Evolutionary conservation across 2,797 vertebrate genomes (phyloP), one percentile per base, ranked within the genome.

Genomic region (Characodon lateralis): DNA sequence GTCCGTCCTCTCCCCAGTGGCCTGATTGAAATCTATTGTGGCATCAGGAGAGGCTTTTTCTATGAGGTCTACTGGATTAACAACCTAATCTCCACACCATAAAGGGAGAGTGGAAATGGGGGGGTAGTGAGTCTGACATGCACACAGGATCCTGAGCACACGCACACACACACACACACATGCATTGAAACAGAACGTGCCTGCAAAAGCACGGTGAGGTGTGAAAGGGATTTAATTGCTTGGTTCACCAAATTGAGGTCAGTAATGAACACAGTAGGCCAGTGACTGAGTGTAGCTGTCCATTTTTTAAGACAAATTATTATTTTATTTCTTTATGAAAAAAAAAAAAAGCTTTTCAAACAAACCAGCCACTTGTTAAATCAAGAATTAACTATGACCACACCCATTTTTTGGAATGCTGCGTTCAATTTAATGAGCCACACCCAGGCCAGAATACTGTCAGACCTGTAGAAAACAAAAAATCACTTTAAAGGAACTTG

Each of bases 21-120:
- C 72, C 85, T 87, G 88, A 89, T 82, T 86, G 83, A 91, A 91
- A 93, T 89, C 85, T 81, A 87, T 91, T 92, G 91, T 92, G 92
- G 89, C 90, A 91, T 88, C 89, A 89, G 89, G 85, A 92, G 89
- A 88, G 83, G 87, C 83, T 92, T 89, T 93, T 92, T 89, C 88
- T 83, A 83, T 73, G 86, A 91, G 89, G 90, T 90, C 88, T 92
- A 84, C 90, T 75, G 89, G 93, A 93, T 94, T 93, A 94, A 90
- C 90, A 26, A 88, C 86, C 88, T 92, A 93, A 94, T 92, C 92
- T 91, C 89, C 71, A 63, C 84, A 86, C 84, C 81, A 90, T 88
- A 88, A 87, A 91, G 89, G 68, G 89, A 91, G 86, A 89, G 85
- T 86, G 83, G 76, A 82, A 80, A 84, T n/a, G 80, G 77, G 79